Evolutionary conservation across 2,113 vertebrate genomes (phyloP).

Genomic region (Poeciliopsis prolifica): DNA sequence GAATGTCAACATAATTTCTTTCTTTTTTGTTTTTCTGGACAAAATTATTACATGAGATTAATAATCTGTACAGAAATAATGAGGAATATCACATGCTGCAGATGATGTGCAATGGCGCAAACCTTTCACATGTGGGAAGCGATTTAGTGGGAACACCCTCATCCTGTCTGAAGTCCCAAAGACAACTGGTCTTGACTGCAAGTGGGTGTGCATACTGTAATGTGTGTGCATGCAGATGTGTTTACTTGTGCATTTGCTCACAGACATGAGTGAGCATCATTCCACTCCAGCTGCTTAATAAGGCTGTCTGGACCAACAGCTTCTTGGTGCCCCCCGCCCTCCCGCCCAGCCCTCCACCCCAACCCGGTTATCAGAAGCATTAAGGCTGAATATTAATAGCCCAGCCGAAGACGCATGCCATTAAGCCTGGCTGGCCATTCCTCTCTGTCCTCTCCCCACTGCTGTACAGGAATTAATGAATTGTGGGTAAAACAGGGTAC

Average conservation of each 20-base stretch:
- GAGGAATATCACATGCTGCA: background rate
- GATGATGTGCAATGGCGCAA: constrained; percentile 17
- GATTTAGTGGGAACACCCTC: constrained; percentile 65
- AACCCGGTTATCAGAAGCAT: constrained; percentile 99
- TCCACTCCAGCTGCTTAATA: constrained; percentile 84
- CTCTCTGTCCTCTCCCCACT: constrained; percentile 91
- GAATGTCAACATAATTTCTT: constrained; percentile 32
- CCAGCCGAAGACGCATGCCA: constrained; percentile 94
- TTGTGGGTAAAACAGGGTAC: constrained; percentile 81
- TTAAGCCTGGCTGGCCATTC: constrained; percentile 94
- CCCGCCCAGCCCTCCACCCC: constrained; percentile 27
- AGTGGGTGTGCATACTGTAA: constrained; percentile 41
- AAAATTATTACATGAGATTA: constrained; percentile 57
- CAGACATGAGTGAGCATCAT: constrained; percentile 73
- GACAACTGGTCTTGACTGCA: constrained; percentile 58
- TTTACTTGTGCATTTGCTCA: constrained; percentile 78
- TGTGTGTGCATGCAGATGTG: constrained; percentile 51
- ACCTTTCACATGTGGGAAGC: constrained; percentile 38
- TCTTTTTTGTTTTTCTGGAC: constrained; percentile 38
- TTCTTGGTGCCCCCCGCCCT: constrained; percentile 85
- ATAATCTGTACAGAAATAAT: constrained; percentile 27
- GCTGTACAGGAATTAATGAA: constrained; percentile 97
- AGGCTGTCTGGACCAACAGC: constrained; percentile 83
- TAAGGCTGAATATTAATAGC: constrained; percentile 98
- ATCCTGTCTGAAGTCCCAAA: constrained; percentile 65